Evolutionary conservation across 2,113 vertebrate species (phyloP), one percentile per base, ranked within the genome.

Genomic region (Merops nubicus): DNA sequence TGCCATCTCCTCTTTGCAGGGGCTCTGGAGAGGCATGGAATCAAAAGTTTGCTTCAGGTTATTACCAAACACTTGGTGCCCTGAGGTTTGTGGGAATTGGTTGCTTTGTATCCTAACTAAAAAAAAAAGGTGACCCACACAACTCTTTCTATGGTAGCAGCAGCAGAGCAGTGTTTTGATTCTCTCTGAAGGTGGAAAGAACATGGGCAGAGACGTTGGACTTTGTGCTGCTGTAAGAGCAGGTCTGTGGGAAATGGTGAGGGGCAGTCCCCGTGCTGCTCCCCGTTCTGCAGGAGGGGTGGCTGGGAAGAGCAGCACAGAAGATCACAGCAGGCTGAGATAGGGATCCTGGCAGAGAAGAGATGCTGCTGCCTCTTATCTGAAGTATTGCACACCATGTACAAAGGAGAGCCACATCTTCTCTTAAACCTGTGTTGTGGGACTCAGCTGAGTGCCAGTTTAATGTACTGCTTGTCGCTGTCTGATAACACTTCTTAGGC

Each of bases 341-440:
- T 5, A 74, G 51, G 4, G 56, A 42, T 88, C 29, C 2, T 38
- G 53, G 53, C 74, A 56, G 69, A 79, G 60, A 38, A 23, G 47
- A 51, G 28, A 15, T 31, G 5, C n/a, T 47, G 7, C 0, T 11
- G 15, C 9, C 3, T 0, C 0, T 42, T 73, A 43, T 29, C 59
- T 80, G 74, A 50, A 90, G 36, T 53, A 10, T 51, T 82, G 11
- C 28, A 38, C 8, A 2, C 23, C 33, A 38, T 18, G 38, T 31
- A 26, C 51, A 17, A 63, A 70, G 64, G 69, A 68, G 60, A 73
- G 9, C 34, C 21, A 4, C n/a, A 16, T 74, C 54, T 67, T 65
- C 25, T 75, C 8, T 75, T 69, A 53, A 75, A 33, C 6, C 2
- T 18, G 21, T 69, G 47, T 47, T 75, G 34, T 9, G 4, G 47